phyloP scores from a whole-genome alignment of 2,113 vertebrate genomes.

The Burhinus bistriatus region DNA sequence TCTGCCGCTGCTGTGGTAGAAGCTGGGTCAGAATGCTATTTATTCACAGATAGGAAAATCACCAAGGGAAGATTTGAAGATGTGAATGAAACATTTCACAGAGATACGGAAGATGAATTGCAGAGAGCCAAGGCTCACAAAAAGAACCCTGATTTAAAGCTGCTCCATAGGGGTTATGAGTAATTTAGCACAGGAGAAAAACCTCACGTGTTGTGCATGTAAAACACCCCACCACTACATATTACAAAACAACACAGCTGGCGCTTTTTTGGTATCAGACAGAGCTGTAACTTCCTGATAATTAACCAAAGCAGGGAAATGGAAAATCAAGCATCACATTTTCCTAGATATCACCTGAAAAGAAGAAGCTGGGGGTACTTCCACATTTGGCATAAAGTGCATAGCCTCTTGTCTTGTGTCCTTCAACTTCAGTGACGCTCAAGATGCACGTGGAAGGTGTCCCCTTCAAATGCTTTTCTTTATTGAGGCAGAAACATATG shows the following conservation, averaged over 20 bases:
- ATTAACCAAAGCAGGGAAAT: neutral
- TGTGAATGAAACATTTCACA: neutral
- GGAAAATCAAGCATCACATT: neutral
- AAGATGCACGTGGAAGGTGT: neutral
- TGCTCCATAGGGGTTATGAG: neutral
- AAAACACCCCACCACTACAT: neutral
- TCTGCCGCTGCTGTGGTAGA: neutral
- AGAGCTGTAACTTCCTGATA: neutral
- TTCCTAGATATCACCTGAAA: neutral
- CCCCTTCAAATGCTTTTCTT: neutral
- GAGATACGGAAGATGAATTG: neutral
- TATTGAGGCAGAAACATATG: neutral
- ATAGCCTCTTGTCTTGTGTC: neutral
- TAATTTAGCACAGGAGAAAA: slow-evolving; percentile 4
- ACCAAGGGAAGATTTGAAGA: neutral
- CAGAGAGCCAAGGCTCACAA: neutral
- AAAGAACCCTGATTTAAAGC: neutral
- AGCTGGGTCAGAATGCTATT: neutral
- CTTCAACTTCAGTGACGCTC: neutral
- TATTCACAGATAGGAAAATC: neutral
- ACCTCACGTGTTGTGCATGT: neutral
- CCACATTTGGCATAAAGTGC: neutral
- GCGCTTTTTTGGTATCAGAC: neutral
- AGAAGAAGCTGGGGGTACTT: neutral
- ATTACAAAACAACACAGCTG: neutral